Evolutionary conservation across 2,797 vertebrate genomes (phyloP), one percentile per base, ranked within the genome.

Genomic region (Yasuhikotakia modesta): DNA sequence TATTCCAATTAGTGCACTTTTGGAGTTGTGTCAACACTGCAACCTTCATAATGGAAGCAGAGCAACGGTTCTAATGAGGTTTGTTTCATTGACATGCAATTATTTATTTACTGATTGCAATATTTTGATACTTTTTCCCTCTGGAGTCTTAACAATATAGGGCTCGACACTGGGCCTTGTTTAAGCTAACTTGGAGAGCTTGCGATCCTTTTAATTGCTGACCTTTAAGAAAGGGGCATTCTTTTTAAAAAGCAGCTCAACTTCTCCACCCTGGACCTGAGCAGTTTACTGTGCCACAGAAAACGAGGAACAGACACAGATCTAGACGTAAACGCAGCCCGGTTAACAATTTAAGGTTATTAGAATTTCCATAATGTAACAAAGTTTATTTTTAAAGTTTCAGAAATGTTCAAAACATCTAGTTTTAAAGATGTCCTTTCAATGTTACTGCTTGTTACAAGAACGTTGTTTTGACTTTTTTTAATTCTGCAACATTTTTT

Each of bases 141-240:
- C 21, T 30, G 27, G 75, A 65, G 68, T 80, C 75, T 30, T 65
- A 61, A 77, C 57, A 82, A 76, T 52, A 68, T 24, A 39, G 67
- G 48, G 58, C 48, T 78, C 70, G 48, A 78, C 58, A 52, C 63
- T 68, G 65, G 66, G 39, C 53, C 75, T 75, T 70, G 63, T 78
- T 66, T 67, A 65, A 46, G 22, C 22, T 35, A 58, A 61, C n/a
- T 48, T 22, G 58, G 48, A 70, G 55, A 78, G 64, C 30, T 50
- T 16, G 52, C 46, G 30, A 13, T 21, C 21, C 69, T 73, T 81
- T 84, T 86, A 86, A 85, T 81, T 82, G 79, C 70, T 81, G 76
- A 82, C 82, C 84, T 82, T 86, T 82, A 79, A 78, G 65, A 58
- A 77, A 73, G 73, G 78, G 77, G 30, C 24, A 73, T 35, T 60